Evolutionary conservation across 2,113 vertebrate genomes (phyloP).

Genomic region (Sapayoa aenigma): DNA sequence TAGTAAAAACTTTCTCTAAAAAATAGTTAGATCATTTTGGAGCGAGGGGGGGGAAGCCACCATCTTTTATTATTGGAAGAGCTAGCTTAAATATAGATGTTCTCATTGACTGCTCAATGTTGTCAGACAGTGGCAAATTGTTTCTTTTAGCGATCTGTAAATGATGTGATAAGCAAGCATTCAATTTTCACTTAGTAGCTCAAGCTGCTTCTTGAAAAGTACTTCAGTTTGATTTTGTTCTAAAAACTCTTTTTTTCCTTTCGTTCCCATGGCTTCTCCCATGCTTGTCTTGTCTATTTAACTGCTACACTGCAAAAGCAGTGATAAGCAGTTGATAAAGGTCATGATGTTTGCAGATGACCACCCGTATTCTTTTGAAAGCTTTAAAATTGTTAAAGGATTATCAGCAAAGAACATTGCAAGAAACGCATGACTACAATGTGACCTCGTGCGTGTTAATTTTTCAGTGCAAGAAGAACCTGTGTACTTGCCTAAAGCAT

Average conservation of each 20-base stretch:
- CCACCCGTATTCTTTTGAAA: background rate
- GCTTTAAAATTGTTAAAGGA: background rate
- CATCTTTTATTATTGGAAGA: background rate
- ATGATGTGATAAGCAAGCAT: background rate
- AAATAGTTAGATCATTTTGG: background rate
- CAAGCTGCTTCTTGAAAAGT: background rate
- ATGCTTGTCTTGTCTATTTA: background rate
- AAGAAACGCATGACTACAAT: accelerated
- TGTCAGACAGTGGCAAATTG: background rate
- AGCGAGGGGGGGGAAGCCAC: too few species aligned
- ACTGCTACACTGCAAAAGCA: background rate
- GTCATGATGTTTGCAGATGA: background rate
- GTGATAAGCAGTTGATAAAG: background rate
- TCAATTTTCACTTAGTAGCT: background rate
- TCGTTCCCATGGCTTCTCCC: background rate
- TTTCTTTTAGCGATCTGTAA: slow-evolving; percentile 6
- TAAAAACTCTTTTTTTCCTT: background rate
- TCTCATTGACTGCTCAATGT: background rate
- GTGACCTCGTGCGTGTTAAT: background rate
- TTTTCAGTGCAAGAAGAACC: background rate
- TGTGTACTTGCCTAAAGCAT: background rate
- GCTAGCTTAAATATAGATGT: background rate
- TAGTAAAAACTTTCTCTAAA: background rate
- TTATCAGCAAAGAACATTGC: background rate
- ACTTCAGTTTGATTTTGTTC: background rate